Evolutionary conservation across 2,888 invertebrate species (phyloP).

Genomic region (Dendrolimus pini): DNA sequence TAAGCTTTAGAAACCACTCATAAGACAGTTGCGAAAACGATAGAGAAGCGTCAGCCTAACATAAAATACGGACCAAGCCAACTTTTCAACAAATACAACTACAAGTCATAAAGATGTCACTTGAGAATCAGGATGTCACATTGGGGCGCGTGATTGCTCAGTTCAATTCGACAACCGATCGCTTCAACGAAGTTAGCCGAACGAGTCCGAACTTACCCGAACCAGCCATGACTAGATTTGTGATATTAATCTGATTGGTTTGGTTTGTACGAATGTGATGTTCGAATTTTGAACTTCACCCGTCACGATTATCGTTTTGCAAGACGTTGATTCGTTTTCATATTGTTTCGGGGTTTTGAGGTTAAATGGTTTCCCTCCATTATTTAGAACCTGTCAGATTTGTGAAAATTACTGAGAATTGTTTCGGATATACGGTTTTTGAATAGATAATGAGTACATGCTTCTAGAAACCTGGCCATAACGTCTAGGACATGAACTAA

Average conservation of each 20-base stretch:
- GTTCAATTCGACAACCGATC: conserved; percentile 9
- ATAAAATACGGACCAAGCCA: no score
- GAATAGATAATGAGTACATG: no score
- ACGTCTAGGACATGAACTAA: no score
- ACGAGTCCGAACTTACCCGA: conserved; percentile 3
- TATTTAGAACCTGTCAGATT: background rate
- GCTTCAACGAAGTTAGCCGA: conserved; percentile 12
- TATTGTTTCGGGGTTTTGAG: background rate
- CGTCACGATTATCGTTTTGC: background rate
- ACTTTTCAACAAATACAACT: background rate
- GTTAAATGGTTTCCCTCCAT: background rate
- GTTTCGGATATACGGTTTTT: no score
- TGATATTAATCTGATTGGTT: background rate
- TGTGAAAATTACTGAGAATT: no score
- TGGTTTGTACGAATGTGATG: background rate
- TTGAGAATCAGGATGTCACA: conserved; percentile 44
- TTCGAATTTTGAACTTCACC: background rate
- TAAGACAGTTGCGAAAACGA: no score
- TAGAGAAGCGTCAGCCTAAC: no score
- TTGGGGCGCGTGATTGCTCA: conserved; percentile 25
- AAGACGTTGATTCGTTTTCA: background rate
- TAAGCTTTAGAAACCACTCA: no score
- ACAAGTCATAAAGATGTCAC: conserved; percentile 60
- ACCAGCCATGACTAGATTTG: background rate
- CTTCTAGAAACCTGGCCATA: no score